Evolutionary conservation across 2,888 invertebrate genomes (phyloP).

Genomic region (Dorcus hopei): DNA sequence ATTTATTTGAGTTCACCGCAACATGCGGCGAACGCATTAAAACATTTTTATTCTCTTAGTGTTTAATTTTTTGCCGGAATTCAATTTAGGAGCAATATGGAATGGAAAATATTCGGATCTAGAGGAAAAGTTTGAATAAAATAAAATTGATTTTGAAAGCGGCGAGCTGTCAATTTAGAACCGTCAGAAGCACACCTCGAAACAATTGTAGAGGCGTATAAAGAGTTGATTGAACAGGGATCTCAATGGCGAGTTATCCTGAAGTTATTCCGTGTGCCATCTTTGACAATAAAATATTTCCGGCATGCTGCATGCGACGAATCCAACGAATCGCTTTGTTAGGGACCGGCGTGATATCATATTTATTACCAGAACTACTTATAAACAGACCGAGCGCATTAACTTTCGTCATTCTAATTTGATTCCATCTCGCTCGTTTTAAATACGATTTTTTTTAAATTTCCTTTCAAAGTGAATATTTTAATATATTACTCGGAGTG

Average conservation of each 20-base stretch:
- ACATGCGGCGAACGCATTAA: neutral
- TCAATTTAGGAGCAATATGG: neutral
- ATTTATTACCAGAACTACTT: slow-evolving; percentile 1
- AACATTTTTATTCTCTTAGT: neutral
- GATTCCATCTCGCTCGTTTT: no score
- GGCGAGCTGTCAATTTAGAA: slow-evolving; percentile 2
- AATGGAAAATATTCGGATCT: neutral
- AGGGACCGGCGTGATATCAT: neutral
- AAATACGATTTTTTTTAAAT: no score
- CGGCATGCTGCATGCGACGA: neutral
- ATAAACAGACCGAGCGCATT: neutral
- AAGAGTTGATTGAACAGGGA: slow-evolving; percentile 1
- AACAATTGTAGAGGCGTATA: slow-evolving; percentile 1
- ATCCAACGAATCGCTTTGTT: neutral
- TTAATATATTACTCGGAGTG: no score
- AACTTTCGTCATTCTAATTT: neutral
- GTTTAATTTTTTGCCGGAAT: neutral
- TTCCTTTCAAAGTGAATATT: no score
- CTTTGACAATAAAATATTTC: neutral
- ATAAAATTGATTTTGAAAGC: slow-evolving; percentile 2
- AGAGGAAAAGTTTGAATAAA: slow-evolving; percentile 1
- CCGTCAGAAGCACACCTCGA: slow-evolving; percentile 3
- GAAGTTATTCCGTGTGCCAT: slow-evolving; percentile 1
- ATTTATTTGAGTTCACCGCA: no score
- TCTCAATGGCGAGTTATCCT: neutral